A percentile compares a stretch with the other conserved stretches of the same genome.
Evolutionary conservation across 92 coral and sea anemone species (phyloP).

Genomic region (Actinernus sp.): DNA sequence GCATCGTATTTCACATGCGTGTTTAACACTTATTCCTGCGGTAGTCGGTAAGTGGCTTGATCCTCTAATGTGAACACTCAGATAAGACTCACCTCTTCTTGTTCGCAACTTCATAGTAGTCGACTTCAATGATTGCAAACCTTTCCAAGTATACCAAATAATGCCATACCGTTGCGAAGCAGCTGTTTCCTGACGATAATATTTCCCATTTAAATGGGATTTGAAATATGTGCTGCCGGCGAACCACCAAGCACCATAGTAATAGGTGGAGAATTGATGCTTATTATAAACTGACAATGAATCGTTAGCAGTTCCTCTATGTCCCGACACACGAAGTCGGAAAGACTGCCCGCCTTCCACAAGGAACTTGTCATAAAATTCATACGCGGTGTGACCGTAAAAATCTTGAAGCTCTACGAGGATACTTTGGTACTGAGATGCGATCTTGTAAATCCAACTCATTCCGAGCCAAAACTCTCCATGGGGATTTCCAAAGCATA

Average conservation of each 20-base stretch:
- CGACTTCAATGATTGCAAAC: not conserved
- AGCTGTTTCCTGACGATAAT: too few species aligned
- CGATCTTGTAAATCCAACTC: not conserved
- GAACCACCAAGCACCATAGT: too few species aligned
- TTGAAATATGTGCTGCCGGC: too few species aligned
- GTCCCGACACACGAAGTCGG: too few species aligned
- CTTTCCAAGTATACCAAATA: not conserved
- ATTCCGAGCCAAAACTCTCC: constrained; percentile 49
- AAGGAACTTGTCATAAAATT: not conserved
- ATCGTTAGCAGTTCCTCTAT: too few species aligned
- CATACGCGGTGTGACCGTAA: not conserved
- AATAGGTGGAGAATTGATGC: not conserved
- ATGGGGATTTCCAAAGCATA: constrained; percentile 38
- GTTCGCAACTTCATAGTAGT: not conserved
- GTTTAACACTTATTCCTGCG: too few species aligned
- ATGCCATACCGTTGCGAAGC: too few species aligned
- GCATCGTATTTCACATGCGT: too few species aligned
- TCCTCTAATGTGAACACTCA: not conserved
- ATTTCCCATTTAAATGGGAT: too few species aligned
- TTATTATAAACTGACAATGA: not conserved
- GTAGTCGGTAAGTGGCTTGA: too few species aligned
- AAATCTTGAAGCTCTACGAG: constrained; percentile 1
- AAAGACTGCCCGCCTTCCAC: too few species aligned
- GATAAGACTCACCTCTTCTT: not conserved
- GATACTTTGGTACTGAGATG: not conserved